A percentile compares a stretch with the other conserved stretches of the same genome.
Evolutionary conservation across 1,140 invertebrate genomes (phyloP).

Genomic region (Zaprionus lachaisei): DNA sequence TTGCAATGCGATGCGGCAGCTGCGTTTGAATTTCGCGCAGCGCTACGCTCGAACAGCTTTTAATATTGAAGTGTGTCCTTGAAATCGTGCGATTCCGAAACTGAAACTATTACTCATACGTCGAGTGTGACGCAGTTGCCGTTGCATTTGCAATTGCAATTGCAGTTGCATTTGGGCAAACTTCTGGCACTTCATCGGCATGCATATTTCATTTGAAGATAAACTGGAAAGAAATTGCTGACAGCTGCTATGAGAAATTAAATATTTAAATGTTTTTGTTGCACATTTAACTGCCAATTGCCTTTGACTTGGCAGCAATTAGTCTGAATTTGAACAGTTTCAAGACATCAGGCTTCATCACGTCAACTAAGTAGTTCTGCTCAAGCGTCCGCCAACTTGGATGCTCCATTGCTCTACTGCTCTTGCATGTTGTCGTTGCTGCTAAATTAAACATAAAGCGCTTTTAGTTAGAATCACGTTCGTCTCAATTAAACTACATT

Average conservation of each 20-base stretch:
- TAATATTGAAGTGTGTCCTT: slow-evolving; percentile 76
- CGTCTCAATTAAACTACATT: slow-evolving; percentile 84
- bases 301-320: slow-evolving; percentile 69
- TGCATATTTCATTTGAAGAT: slow-evolving; percentile 74
- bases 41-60: slow-evolving; percentile 74
- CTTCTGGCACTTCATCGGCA: slow-evolving; percentile 30
- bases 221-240: slow-evolving; percentile 68
- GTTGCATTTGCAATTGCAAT: slow-evolving; percentile 44
- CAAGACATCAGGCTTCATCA: slow-evolving; percentile 56
- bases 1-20: slow-evolving; percentile 68
- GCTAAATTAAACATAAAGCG: slow-evolving; percentile 82
- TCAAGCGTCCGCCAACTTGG: neutral
- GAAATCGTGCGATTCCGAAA: slow-evolving; percentile 61
- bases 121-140: slow-evolving; percentile 64
- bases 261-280: slow-evolving; percentile 71
- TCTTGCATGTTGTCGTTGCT: slow-evolving; percentile 45
- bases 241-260: slow-evolving; percentile 68
- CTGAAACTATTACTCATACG: slow-evolving; percentile 71
- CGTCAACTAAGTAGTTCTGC: slow-evolving; percentile 37
- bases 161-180: neutral
- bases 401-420: neutral
- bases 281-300: slow-evolving; percentile 50
- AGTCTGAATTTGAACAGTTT: slow-evolving; percentile 74
- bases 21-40: slow-evolving; percentile 81
- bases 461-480: slow-evolving; percentile 83